Evolutionary conservation across 2,888 invertebrate genomes (phyloP).

Genomic region (Rhaphigaster nebulosa): DNA sequence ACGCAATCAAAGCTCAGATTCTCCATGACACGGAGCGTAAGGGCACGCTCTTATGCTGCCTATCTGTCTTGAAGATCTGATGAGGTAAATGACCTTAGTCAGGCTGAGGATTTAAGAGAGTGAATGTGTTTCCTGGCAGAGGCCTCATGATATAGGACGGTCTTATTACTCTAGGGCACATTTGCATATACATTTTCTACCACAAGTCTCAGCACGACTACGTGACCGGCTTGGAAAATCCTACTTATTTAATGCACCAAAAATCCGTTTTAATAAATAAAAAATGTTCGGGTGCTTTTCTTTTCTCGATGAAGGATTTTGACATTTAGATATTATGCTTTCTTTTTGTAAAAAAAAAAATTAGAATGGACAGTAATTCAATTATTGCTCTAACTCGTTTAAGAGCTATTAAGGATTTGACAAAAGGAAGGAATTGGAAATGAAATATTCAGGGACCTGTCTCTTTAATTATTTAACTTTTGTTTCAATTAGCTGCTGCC

Average conservation of each 20-base stretch:
- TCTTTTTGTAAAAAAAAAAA: neutral
- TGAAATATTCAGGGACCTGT: neutral
- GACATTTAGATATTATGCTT: neutral
- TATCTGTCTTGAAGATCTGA: neutral
- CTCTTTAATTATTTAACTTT: neutral
- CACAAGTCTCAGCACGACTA: neutral
- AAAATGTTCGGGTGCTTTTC: neutral
- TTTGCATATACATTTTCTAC: neutral
- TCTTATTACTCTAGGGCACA: neutral
- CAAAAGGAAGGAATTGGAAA: neutral
- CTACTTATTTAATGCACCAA: neutral
- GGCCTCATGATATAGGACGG: neutral
- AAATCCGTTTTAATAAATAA: neutral
- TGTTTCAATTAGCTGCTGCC: neutral
- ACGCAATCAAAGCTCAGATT: too few species aligned
- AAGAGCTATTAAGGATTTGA: neutral
- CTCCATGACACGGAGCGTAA: neutral
- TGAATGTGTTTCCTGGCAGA: neutral
- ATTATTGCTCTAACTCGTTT: neutral
- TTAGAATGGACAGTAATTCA: neutral
- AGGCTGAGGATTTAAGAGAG: neutral
- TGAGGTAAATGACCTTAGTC: neutral
- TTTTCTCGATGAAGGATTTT: neutral
- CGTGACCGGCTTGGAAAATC: neutral
- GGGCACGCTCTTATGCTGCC: neutral